Base-by-base conservation (phyloP, 53 echinoderm and acorn worm genomes). In the Temnopleurus reevesii region DNA sequence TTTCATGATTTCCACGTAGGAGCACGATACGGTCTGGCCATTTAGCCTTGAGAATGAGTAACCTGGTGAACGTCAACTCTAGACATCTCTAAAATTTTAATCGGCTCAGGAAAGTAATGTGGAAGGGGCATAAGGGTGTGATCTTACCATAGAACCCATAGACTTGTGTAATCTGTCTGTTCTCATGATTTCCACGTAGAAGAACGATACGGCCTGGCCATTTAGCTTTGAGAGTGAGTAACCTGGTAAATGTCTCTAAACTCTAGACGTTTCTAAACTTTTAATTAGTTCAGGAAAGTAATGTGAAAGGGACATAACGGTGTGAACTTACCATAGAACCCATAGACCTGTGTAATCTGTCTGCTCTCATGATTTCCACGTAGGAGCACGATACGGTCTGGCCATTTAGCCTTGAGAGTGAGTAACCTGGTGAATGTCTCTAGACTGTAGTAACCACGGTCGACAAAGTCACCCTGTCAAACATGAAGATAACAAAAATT, bases 101-200 rank as follows among this genome's bases (percentile, higher is more conserved):
- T n/a, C n/a, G n/a, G n/a, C n/a, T n/a, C n/a, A n/a, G n/a, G n/a
- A n/a, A n/a, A n/a, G n/a, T n/a, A n/a, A n/a, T n/a, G n/a, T n/a
- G n/a, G n/a, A n/a, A n/a, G n/a, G n/a, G n/a, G n/a, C n/a, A n/a
- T n/a, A n/a, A n/a, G n/a, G n/a, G n/a, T n/a, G n/a, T n/a, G n/a
- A n/a, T n/a, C 93, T 93, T 81, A 99, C 99, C 99, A 91, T 99
- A 99, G 86, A 99, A 99, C 33, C 99, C 99, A 89, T 99, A 99
- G 34, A 99, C 99, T 34, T 99, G 99, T 29, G 99, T 99, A 31
- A 99, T 99, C 60, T 99, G 99, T 76, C 99, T 66, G 81, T 96
- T 99, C 65, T 99, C 99, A 59, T 99, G 99, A 88, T 99, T 99
- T 10, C 99, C 99, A 76, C 99, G 91, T 45, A 99, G 91, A 33